Evolutionary conservation across 2,888 invertebrate species (phyloP), one percentile per base, ranked within the genome.

Genomic region (Pedicia rivosa): DNA sequence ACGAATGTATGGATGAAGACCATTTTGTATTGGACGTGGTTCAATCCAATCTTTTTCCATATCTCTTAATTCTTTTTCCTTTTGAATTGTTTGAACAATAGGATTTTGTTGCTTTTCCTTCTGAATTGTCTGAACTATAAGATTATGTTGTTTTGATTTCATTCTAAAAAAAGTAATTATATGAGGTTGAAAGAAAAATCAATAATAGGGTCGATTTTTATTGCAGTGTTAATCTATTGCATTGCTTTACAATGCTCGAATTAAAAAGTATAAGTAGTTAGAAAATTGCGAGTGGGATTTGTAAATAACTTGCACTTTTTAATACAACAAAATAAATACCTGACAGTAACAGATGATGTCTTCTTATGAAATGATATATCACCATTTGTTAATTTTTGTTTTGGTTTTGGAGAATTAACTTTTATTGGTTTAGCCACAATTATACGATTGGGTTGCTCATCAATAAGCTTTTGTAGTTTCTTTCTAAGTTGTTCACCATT

Each of bases 401-500:
- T 17, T 20, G 17, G 17, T 8, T 17, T 17, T 9, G 32, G 32
- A 8, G 32, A 32, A 20, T 20, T 17, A 9, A 32, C 9, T 32
- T 32, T 32, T 13, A 20, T 20, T 3, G 19, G 13, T 32, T 20
- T 20, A 12, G 17, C 22, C 12, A 19, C 20, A 39, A 30, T 16
- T 3, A 10, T 10, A 22, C 13, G 50, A 4, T 47, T 39, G n/a
- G 40, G 44, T 28, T 59, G 58, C 36, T 61, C 56, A 6, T 60
- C 57, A 12, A 61, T 45, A 43, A 78, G 64, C 53, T 74, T 74
- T 46, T 76, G 64, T 14, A 78, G 56, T 27, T 74, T 71, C 44
- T 74, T 68, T 40, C 77, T 59, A 35, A 78, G 55, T 48, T 77
- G 76, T 46, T 77, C 77, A 13, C 74, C 74, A 38, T 76, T 74